Conservation (phyloP, 2,888 invertebrate species). For the Lochmaea crataegi region DNA sequence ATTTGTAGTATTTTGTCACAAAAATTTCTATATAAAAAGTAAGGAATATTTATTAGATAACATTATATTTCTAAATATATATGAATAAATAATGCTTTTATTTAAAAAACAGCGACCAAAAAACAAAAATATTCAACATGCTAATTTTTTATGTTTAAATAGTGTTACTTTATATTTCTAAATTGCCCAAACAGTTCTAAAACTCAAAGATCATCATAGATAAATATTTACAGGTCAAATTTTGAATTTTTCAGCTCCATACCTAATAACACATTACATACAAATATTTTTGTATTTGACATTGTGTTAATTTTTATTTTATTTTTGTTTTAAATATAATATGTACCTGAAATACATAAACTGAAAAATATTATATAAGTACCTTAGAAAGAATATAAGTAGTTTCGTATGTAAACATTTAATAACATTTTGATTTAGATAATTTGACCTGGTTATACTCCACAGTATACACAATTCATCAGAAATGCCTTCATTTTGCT, state of each 20-base stretch:
- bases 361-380: neutral
- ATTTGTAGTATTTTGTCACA: neutral
- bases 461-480: slow-evolving; percentile 2
- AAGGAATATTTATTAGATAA: neutral
- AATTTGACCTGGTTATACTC: slow-evolving; percentile 23
- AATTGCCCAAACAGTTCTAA: slow-evolving; percentile 9
- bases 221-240: slow-evolving; percentile 26
- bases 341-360: neutral
- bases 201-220: neutral
- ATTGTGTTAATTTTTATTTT: neutral
- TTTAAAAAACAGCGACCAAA: too few species aligned
- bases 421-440: neutral
- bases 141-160: too few species aligned
- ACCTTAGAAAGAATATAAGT: neutral
- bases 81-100: neutral
- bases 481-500: neutral
- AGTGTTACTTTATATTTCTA: too few species aligned
- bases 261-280: slow-evolving; percentile 2
- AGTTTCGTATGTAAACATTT: neutral
- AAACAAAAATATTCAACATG: too few species aligned
- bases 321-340: neutral
- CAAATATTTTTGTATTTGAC: neutral
- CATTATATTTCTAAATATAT: neutral
- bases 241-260: neutral
- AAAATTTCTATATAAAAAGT: neutral